A percentile compares a stretch with the other conserved stretches of the same genome.
These are phyloP conservation scores for Mylabris phalerata DNA, from an alignment of 1,140 invertebrate genomes.

Conservation along the genomic window DNA sequence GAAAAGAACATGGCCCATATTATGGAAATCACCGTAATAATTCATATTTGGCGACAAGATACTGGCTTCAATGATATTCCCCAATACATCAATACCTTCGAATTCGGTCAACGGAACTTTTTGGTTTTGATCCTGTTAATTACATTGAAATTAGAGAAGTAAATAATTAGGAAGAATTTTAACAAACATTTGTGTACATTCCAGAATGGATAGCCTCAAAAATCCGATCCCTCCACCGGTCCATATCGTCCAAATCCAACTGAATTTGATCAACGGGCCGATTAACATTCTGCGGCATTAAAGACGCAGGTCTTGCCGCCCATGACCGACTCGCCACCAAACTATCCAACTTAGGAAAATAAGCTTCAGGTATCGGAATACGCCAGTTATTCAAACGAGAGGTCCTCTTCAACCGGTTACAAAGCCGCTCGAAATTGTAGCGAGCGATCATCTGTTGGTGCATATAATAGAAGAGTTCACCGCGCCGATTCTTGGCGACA, in stretches of 20 bases:
- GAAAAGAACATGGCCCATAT: constrained; percentile 51
- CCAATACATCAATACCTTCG: constrained; percentile 46
- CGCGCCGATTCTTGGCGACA: constrained; percentile 62
- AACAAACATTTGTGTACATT: constrained; percentile 48
- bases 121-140: constrained; percentile 18
- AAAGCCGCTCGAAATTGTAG: constrained; percentile 65
- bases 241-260: constrained; percentile 59
- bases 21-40: constrained; percentile 55
- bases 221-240: constrained; percentile 66
- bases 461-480: constrained; percentile 74
- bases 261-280: constrained; percentile 58
- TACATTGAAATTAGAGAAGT: too few relatives aligned
- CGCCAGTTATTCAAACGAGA: constrained; percentile 52
- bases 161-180: constrained; percentile 4
- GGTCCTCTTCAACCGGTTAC: constrained; percentile 52
- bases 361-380: constrained; percentile 58
- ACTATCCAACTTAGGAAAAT: constrained; percentile 66
- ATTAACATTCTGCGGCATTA: constrained; percentile 54
- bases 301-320: constrained; percentile 53
- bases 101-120: constrained; percentile 25
- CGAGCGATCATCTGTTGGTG: constrained; percentile 65
- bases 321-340: constrained; percentile 56
- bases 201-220: constrained; percentile 65
- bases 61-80: constrained; percentile 44
- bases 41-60: constrained; percentile 39